Evolutionary conservation across 2,888 invertebrate genomes (phyloP).

Genomic region (Parnassius glacialis): DNA sequence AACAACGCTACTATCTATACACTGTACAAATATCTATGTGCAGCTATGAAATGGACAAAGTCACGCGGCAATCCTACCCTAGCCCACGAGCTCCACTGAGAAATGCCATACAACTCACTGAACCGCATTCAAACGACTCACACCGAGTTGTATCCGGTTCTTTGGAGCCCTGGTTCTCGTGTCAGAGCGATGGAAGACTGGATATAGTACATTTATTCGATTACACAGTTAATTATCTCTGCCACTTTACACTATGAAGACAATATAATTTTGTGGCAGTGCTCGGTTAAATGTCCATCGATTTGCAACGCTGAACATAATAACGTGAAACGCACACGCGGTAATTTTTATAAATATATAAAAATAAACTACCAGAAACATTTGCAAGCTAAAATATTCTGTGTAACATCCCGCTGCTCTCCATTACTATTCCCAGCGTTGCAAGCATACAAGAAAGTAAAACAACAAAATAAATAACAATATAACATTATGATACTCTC

Average conservation of each 20-base stretch:
- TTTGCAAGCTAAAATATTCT: conserved; percentile 17
- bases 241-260: conserved; percentile 52
- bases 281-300: conserved; percentile 24
- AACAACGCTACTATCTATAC: conserved; percentile 42
- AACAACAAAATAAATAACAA: conserved; percentile 47
- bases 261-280: conserved; percentile 34
- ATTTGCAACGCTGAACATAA: conserved; percentile 2
- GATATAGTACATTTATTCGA: conserved; percentile 37
- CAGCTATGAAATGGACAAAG: conserved; percentile 42
- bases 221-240: conserved; percentile 34
- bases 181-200: conserved; percentile 62
- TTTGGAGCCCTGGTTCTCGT: neutral
- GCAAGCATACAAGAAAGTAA: conserved; percentile 21
- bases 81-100: conserved; percentile 19
- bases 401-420: neutral
- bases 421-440: conserved; percentile 3
- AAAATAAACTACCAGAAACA: conserved; percentile 34
- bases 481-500: conserved; percentile 37
- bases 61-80: conserved; percentile 7
- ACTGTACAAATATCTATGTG: conserved; percentile 60
- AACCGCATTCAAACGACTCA: neutral
- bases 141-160: no score
- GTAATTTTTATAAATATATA: conserved; percentile 15
- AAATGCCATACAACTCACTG: neutral
- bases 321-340: neutral